phyloP scores from a whole-genome alignment of 2,113 vertebrate genomes.

The Nettapus auritus region DNA sequence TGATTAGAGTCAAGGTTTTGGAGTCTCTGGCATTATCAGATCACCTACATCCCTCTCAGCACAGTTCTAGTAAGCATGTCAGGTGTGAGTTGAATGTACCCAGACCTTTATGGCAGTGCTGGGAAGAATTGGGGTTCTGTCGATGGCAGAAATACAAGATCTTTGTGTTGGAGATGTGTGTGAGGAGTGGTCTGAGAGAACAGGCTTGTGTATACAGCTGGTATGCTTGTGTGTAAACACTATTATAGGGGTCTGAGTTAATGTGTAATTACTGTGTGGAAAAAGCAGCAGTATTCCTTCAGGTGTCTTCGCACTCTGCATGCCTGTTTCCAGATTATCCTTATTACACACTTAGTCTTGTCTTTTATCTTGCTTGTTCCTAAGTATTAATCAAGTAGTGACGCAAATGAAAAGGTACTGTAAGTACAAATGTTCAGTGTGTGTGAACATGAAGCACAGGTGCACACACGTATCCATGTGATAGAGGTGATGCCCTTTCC shows the following conservation, averaged over 20 bases:
- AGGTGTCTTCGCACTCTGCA: background rate
- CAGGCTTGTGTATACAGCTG: background rate
- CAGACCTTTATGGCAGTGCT: background rate
- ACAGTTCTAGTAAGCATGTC: background rate
- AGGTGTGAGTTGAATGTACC: background rate
- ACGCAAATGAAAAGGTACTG: background rate
- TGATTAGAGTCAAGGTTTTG: background rate
- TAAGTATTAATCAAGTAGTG: background rate
- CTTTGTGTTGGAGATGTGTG: background rate
- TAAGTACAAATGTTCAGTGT: background rate
- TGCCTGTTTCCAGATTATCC: background rate
- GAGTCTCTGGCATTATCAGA: background rate
- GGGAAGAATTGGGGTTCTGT: background rate
- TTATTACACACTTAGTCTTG: background rate
- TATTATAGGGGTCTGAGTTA: background rate
- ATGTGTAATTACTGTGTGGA: background rate
- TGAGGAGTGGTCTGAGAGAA: background rate
- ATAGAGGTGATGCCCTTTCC: background rate
- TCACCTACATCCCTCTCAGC: background rate
- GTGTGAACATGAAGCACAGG: background rate
- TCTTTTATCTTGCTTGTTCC: background rate
- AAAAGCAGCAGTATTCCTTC: background rate
- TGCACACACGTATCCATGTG: background rate
- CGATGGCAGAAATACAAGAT: background rate
- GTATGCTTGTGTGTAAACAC: background rate